phyloP scores from a whole-genome alignment of 2,888 invertebrate species.

The Tetanocera ferruginea region DNA sequence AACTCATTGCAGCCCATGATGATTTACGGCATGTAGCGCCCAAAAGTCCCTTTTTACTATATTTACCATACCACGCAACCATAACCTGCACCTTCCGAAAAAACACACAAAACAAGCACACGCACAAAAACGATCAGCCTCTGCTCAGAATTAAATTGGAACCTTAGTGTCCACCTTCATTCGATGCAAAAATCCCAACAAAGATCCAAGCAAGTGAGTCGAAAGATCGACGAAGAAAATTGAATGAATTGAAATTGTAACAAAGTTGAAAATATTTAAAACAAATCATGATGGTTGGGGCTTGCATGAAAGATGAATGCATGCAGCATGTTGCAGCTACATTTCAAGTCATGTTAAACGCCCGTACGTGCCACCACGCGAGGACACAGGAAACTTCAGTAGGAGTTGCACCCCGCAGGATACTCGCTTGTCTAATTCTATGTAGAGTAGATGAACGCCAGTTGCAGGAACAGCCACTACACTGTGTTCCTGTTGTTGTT shows the following conservation, averaged over 20 bases:
- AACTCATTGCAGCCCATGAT: slow-evolving; percentile 20
- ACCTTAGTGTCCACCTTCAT: slow-evolving; percentile 26
- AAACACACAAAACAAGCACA: slow-evolving; percentile 1
- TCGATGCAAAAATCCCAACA: neutral
- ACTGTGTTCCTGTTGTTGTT: neutral
- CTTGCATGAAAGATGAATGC: neutral
- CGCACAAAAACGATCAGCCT: neutral
- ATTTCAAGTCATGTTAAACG: slow-evolving; percentile 1
- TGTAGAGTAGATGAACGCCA: slow-evolving; percentile 46
- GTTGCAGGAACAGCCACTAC: neutral
- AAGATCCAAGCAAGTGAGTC: neutral
- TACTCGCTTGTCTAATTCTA: slow-evolving; percentile 66
- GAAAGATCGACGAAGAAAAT: neutral
- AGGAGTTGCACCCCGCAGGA: slow-evolving; percentile 63
- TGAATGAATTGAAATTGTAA: slow-evolving; percentile 15
- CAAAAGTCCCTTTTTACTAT: neutral
- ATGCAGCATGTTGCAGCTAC: neutral
- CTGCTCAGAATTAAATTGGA: neutral
- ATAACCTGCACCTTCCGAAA: neutral
- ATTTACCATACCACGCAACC: slow-evolving; percentile 29
- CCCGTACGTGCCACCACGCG: neutral
- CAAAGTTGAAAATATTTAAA: neutral
- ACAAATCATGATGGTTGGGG: slow-evolving; percentile 24
- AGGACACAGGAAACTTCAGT: slow-evolving; percentile 43
- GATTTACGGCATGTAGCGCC: slow-evolving; percentile 31